Base-by-base conservation (phyloP, 2,113 vertebrate species). In the Platichthys stellatus region DNA sequence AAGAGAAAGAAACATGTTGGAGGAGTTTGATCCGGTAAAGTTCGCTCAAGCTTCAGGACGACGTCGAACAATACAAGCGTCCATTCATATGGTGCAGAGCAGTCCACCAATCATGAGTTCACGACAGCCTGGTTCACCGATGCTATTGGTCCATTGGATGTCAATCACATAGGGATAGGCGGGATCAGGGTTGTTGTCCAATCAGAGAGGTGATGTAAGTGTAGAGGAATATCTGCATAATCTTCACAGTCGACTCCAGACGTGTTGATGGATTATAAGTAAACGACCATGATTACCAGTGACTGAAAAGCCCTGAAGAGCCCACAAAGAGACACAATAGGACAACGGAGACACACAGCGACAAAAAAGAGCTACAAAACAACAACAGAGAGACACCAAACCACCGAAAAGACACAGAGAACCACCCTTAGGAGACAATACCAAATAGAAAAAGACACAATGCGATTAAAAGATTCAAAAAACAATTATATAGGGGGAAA, bases 11-110 rank as follows among this genome's bases (percentile, higher is more conserved):
- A 24, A 21, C 58, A 40, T 28, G 12, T 58, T 51, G 9, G 1
- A 28, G 1, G 11, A 82, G 64, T 72, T 56, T 51, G 47, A 43
- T 13, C 40, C 53, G 49, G 35, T 63, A 80, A 89, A 92, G 86
- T 90, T 76, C 40, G 43, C 74, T 17, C 0, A 60, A 35, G 68
- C 68, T 69, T 74, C 35, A 14, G 10, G 69, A 54, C 66, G 56
- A 74, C 74, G 81, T 70, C 65, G 81, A 85, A 91, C 89, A 92
- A 93, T 90, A 80, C 70, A 28, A 20, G 62, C 51, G 59, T 60
- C 74, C 82, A 59, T 89, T 91, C 74, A 85, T 71, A 70, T 78
- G 76, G 83, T 86, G 66, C 62, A 3, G 11, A 51, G 3, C n/a
- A 0, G 8, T 23, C 0, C 12, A 60, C 89, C 89, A 92, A 91